Evolutionary conservation across 1,140 invertebrate species (phyloP), one percentile per base, ranked within the genome.

Genomic region (Drosophila repletoides): DNA sequence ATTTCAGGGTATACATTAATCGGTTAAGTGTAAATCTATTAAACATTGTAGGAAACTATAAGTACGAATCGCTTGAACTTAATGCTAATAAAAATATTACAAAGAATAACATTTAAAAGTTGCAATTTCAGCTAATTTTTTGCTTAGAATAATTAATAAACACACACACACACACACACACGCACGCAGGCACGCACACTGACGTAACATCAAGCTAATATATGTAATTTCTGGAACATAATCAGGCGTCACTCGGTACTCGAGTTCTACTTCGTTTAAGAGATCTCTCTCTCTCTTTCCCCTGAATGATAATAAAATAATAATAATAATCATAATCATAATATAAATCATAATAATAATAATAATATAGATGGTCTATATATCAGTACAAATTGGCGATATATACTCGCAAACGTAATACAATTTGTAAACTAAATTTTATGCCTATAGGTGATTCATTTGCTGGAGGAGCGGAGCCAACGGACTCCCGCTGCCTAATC

Each of bases 341-440:
- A 43, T 5, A 43, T 29, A 33, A 53, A 28, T 19, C 5, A 31
- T 43, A 43, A 28, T 26, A 26, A 43, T 12, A 63, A 45, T 53
- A 58, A 31, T 21, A 36, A 14, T 24, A 59, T 21, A 48, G 33
- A 21, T 40, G 31, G 7, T 24, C 31, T 26, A 29, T 36, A 31
- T 36, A 36, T 41, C 33, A 58, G 55, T 46, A 64, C 60, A 64
- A 40, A 58, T n/a, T n/a, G n/a, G 43, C 43, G 41, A 40, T 64
- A 46, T 63, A 63, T 60, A 51, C 12, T 49, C 43, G 63, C 51
- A 66, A 59, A 52, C 21, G 61, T 53, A 55, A 53, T 71, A 72
- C 64, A 49, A 61, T 61, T 53, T 53, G 36, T 53, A 61, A 46
- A 52, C 24, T 67, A n/a, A n/a, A n/a, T n/a, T n/a, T n/a, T n/a